These are phyloP conservation scores for Andricus quercusramuli DNA, from an alignment of 2,888 invertebrate genomes.

Conservation along the genomic window DNA sequence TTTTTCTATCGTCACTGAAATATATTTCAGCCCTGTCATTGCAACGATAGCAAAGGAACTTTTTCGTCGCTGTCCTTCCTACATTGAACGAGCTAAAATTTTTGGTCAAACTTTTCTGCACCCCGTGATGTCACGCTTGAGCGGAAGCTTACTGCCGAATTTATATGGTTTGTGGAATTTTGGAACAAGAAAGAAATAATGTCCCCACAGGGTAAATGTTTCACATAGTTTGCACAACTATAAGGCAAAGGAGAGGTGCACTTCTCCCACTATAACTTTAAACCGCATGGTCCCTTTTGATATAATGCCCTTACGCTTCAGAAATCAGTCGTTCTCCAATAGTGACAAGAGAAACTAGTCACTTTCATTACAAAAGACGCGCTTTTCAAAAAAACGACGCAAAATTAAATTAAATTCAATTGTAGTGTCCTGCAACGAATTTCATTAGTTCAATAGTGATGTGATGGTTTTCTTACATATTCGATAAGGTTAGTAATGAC, in stretches of 20 bases:
- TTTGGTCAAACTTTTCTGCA: slow-evolving; percentile 15
- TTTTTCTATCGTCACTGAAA: not conserved
- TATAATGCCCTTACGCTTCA: no score
- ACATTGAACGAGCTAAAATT: slow-evolving; percentile 26
- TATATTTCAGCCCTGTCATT: slow-evolving; percentile 29
- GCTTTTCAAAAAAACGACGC: no score
- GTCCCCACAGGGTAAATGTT: not conserved
- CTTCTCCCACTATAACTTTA: no score
- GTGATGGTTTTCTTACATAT: no score
- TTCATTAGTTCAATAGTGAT: no score
- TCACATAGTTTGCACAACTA: not conserved
- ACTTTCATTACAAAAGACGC: no score
- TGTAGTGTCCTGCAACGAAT: no score
- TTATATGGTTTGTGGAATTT: not conserved
- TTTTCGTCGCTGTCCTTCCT: slow-evolving; percentile 14
- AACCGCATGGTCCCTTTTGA: no score
- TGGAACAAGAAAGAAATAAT: not conserved
- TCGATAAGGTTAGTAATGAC: no score
- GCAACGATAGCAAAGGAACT: slow-evolving; percentile 24
- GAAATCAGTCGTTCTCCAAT: no score
- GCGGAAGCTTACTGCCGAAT: slow-evolving; percentile 4
- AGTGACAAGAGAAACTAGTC: no score
- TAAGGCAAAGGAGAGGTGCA: not conserved
- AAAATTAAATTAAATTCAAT: no score
- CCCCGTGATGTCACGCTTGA: slow-evolving; percentile 10